Percentiles rank a stretch among this genome's conserved stretches.
These are phyloP conservation scores for Drosophila kuntzei DNA, from an alignment of 2,888 invertebrate genomes.

Conservation along the genomic window DNA sequence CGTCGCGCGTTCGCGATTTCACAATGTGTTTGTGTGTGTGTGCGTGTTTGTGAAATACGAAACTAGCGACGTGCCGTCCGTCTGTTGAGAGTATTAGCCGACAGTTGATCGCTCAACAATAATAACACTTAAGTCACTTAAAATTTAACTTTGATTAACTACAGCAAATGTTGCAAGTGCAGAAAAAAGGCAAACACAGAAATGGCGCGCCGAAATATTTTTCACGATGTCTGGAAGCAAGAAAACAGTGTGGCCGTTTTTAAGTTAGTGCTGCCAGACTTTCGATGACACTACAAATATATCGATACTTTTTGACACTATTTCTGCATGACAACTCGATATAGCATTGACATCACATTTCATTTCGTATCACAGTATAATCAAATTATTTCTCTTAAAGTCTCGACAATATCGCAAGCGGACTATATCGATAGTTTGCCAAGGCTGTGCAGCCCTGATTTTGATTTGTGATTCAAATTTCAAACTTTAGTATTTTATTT, in stretches of 20 bases:
- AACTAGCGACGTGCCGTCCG: slow-evolving; percentile 5
- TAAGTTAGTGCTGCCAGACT: neutral
- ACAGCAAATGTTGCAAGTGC: neutral
- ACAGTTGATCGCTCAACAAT: neutral
- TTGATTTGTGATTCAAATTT: neutral
- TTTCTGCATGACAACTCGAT: too few relatives aligned
- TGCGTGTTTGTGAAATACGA: slow-evolving; percentile 6
- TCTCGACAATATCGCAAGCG: too few relatives aligned
- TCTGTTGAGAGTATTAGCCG: neutral
- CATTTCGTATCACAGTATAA: too few relatives aligned
- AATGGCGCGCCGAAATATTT: slow-evolving; percentile 69
- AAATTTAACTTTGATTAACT: neutral
- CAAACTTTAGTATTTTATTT: neutral
- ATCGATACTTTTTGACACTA: too few relatives aligned
- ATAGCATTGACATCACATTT: too few relatives aligned
- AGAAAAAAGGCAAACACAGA: slow-evolving; percentile 48
- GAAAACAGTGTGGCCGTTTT: slow-evolving; percentile 12
- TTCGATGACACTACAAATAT: too few relatives aligned
- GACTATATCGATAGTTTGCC: too few relatives aligned
- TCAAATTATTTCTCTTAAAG: too few relatives aligned
- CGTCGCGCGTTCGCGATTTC: slow-evolving; percentile 19
- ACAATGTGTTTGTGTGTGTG: too few relatives aligned
- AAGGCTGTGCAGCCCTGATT: too few relatives aligned
- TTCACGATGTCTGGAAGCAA: slow-evolving; percentile 60
- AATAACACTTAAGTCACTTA: slow-evolving; percentile 21